A percentile compares a stretch with the other conserved stretches of the same genome.
These are phyloP conservation scores for Chaetodon auriga DNA, from an alignment of 2,113 vertebrate genomes.

Conservation along the genomic window DNA sequence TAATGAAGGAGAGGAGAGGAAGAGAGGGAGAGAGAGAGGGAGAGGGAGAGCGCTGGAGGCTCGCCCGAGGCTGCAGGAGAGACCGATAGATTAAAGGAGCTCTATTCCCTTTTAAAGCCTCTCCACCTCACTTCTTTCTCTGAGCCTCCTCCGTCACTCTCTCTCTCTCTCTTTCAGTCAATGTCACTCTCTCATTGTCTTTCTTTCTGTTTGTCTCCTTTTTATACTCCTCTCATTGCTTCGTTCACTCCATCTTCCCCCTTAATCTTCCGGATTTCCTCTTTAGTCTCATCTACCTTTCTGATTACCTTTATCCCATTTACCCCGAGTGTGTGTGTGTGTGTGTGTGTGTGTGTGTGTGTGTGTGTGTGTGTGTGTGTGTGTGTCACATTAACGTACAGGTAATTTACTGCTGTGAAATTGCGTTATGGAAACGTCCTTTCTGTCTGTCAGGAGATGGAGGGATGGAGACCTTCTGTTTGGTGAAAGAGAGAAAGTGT, in stretches of 20 bases:
- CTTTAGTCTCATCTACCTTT: background rate
- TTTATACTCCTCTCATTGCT: constrained; percentile 40
- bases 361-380: constrained; percentile 1
- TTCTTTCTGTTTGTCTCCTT: background rate
- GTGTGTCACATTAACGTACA: background rate
- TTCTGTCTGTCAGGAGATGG: background rate
- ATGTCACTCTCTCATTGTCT: constrained; percentile 18
- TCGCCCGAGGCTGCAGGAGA: constrained; percentile 65
- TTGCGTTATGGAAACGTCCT: background rate
- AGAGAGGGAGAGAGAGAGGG: constrained; percentile 10
- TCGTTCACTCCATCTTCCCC: constrained; percentile 67
- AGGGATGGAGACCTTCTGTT: background rate
- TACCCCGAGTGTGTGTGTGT: background rate
- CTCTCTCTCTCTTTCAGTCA: constrained; percentile 29
- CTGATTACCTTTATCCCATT: constrained; percentile 19
- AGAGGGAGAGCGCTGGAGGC: constrained; percentile 57
- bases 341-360: constrained; percentile 10
- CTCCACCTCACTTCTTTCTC: constrained; percentile 39
- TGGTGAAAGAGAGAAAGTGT: background rate
- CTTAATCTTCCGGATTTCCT: background rate
- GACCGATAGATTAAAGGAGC: constrained; percentile 63
- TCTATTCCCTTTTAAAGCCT: constrained; percentile 70
- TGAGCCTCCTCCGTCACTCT: background rate
- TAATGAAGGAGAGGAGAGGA: constrained; percentile 55
- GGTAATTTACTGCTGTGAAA: constrained; percentile 23